Conservation (phyloP, 2,113 vertebrate genomes). For the Carassius carassius region DNA sequence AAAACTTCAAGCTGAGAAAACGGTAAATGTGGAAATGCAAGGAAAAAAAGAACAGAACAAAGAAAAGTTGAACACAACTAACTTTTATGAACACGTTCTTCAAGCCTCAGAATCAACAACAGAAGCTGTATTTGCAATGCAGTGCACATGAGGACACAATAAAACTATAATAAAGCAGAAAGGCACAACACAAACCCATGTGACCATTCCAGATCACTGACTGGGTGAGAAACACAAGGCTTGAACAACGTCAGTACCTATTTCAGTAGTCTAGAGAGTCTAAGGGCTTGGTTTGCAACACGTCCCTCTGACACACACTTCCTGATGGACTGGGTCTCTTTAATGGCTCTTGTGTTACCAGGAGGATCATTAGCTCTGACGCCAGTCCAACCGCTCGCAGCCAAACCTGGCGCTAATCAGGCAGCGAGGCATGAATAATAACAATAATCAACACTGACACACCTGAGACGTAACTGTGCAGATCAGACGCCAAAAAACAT, state of each 20-base stretch:
- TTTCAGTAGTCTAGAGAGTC: neutral
- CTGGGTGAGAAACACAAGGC: neutral
- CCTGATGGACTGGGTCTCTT: neutral
- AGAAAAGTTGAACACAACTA: neutral
- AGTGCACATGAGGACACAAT: neutral
- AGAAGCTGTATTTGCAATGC: neutral
- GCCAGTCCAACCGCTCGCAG: slow-evolving; percentile 12
- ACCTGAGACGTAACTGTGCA: neutral
- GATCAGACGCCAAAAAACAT: neutral
- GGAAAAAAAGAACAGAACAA: neutral
- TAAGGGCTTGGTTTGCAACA: neutral
- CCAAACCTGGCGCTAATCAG: slow-evolving; percentile 38
- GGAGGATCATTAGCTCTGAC: slow-evolving; percentile 41
- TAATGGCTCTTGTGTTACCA: slow-evolving; percentile 33
- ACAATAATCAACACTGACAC: neutral
- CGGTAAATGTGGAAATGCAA: neutral
- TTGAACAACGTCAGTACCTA: neutral
- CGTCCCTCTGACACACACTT: neutral
- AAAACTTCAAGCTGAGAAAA: neutral
- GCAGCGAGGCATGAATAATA: slow-evolving; percentile 8
- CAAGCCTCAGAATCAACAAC: neutral
- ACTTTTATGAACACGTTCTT: neutral
- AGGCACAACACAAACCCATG: neutral
- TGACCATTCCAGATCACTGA: neutral
- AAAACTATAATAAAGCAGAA: neutral